Conservation (phyloP, 1,140 invertebrate genomes). For the Meteorus sp. region DNA sequence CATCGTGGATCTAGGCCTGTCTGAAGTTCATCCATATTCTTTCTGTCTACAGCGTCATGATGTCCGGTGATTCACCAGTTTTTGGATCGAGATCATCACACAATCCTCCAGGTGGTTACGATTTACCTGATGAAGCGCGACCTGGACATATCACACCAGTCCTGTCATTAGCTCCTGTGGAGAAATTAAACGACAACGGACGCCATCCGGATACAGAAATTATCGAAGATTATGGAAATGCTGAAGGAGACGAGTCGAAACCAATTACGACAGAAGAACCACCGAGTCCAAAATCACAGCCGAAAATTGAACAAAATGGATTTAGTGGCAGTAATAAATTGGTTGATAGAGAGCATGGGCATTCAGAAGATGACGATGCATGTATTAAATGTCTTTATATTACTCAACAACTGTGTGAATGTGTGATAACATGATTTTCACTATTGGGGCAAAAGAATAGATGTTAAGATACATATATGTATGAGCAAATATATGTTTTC, state of each 20-base stretch:
- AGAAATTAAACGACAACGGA: slow-evolving; percentile 18
- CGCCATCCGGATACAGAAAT: slow-evolving; percentile 21
- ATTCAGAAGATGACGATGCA: slow-evolving; percentile 45
- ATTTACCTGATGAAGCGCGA: slow-evolving; percentile 43
- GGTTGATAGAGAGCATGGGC: slow-evolving; percentile 31
- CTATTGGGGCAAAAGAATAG: background rate
- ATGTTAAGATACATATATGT: background rate
- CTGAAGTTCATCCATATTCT: slow-evolving; percentile 1
- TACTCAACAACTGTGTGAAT: slow-evolving; percentile 55
- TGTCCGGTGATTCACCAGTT: slow-evolving; percentile 43
- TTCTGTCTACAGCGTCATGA: slow-evolving; percentile 48
- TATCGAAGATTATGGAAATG: too few species aligned
- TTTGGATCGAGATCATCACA: slow-evolving; percentile 38
- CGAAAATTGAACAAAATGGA: slow-evolving; percentile 47
- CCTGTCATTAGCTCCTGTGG: slow-evolving; percentile 17
- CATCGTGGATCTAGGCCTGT: background rate
- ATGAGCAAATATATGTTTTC: background rate
- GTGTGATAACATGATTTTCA: slow-evolving; percentile 47
- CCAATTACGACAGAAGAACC: slow-evolving; percentile 39
- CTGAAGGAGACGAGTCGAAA: too few species aligned
- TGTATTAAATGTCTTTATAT: slow-evolving; percentile 55
- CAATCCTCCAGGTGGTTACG: slow-evolving; percentile 39
- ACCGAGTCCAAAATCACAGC: slow-evolving; percentile 40
- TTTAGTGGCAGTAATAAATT: slow-evolving; percentile 34
- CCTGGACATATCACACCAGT: slow-evolving; percentile 36